Percentiles rank a stretch among this genome's conserved stretches.
Evolutionary conservation across 2,113 vertebrate genomes (phyloP).

Genomic region (Onychostruthus taczanowskii): DNA sequence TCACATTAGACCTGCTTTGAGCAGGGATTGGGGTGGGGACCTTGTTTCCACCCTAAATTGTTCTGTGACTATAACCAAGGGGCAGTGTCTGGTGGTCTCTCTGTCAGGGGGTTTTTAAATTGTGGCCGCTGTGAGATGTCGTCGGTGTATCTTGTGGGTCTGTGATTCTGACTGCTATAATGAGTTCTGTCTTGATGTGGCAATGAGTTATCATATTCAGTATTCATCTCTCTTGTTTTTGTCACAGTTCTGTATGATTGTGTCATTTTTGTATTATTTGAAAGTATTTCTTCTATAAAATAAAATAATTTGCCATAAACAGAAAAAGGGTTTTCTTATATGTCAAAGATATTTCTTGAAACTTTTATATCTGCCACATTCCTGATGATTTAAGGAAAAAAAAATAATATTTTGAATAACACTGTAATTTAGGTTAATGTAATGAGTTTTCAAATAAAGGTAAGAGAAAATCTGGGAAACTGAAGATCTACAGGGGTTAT

Average conservation of each 20-base stretch:
- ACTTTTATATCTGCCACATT: neutral
- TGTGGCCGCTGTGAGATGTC: neutral
- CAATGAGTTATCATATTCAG: slow-evolving; percentile 64
- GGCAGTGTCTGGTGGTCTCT: neutral
- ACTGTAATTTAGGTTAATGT: neutral
- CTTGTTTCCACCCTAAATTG: neutral
- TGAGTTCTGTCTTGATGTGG: slow-evolving; percentile 65
- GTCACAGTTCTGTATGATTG: slow-evolving; percentile 73
- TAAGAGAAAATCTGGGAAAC: neutral
- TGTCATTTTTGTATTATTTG: slow-evolving; percentile 77
- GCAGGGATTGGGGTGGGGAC: neutral
- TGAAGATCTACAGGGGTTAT: neutral
- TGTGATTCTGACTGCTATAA: slow-evolving; percentile 25
- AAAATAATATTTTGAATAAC: neutral
- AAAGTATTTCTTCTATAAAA: slow-evolving; percentile 78
- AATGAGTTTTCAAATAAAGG: neutral
- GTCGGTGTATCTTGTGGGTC: neutral
- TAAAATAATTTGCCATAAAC: slow-evolving; percentile 78
- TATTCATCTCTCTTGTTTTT: slow-evolving; percentile 77
- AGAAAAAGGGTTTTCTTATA: slow-evolving; percentile 5
- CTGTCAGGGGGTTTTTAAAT: neutral
- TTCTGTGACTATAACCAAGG: neutral
- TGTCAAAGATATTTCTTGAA: neutral
- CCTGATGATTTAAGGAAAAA: neutral
- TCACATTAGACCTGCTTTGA: neutral